Percentiles rank a stretch among this genome's conserved stretches.
phyloP scores from a whole-genome alignment of 2,113 vertebrate species.

The Heloderma charlesbogerti region DNA sequence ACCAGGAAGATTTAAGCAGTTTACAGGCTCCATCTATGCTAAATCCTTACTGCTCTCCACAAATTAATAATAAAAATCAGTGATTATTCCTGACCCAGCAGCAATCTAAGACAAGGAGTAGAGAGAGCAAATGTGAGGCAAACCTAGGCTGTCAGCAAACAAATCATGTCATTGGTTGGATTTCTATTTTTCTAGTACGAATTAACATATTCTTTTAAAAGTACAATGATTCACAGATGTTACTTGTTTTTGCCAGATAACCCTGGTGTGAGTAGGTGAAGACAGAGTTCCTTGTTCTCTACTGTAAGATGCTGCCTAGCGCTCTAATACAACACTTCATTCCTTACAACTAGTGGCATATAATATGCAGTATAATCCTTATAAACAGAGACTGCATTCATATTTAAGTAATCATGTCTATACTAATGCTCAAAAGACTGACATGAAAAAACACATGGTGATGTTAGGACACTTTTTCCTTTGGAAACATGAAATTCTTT shows the following conservation, averaged over 20 bases:
- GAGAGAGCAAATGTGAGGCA: neutral
- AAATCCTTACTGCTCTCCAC: constrained; percentile 8
- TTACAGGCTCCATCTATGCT: constrained; percentile 41
- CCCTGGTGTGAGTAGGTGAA: neutral
- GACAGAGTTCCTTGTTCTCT: neutral
- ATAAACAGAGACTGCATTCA: constrained; percentile 34
- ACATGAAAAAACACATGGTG: neutral
- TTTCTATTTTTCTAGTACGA: neutral
- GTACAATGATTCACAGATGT: neutral
- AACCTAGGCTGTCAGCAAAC: too few species aligned
- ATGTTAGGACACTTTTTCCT: constrained; percentile 32
- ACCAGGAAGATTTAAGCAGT: neutral
- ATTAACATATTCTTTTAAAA: neutral
- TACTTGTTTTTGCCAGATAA: neutral
- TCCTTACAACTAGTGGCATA: neutral
- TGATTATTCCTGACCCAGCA: neutral
- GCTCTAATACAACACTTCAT: constrained; percentile 17
- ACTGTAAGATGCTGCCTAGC: constrained; percentile 5
- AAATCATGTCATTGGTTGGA: neutral
- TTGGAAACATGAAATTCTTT: neutral
- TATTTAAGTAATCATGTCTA: neutral
- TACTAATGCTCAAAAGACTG: constrained; percentile 31
- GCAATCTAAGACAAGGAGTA: neutral
- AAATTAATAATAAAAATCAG: neutral
- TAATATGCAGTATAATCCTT: neutral